Conservation (phyloP, 2,113 vertebrate genomes). For the Edolisoma coerulescens region DNA sequence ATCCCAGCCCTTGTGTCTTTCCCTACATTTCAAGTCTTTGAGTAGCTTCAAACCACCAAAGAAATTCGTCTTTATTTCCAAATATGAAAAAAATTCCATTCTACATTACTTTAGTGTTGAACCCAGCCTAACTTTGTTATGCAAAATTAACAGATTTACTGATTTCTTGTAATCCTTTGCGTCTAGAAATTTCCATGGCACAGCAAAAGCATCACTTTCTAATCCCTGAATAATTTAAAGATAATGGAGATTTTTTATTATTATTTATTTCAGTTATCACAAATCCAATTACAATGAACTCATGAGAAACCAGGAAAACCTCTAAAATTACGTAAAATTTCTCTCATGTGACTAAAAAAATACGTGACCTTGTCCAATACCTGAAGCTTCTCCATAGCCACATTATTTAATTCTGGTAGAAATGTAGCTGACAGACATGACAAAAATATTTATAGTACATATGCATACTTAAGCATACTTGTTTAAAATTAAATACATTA, state of each 20-base stretch:
- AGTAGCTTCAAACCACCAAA: not conserved
- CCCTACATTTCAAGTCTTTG: not conserved
- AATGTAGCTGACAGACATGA: not conserved
- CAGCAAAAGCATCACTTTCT: not conserved
- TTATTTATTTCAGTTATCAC: not conserved
- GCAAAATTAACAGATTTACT: not conserved
- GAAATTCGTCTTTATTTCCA: not conserved
- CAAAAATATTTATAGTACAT: not conserved
- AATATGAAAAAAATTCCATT: not conserved
- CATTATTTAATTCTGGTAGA: not conserved
- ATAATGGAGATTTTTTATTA: not conserved
- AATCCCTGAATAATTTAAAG: not conserved
- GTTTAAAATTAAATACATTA: not conserved
- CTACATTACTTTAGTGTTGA: not conserved
- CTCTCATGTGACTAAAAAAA: not conserved
- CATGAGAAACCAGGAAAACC: not conserved
- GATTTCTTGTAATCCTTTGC: not conserved
- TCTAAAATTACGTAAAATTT: not conserved
- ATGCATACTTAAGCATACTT: not conserved
- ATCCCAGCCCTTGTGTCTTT: not conserved
- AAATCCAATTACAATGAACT: not conserved
- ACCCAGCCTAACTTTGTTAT: not conserved
- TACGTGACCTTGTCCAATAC: not conserved
- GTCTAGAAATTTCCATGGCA: not conserved
- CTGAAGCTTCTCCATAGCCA: not conserved